These are phyloP conservation scores for Hypsibius dujardini DNA, from an alignment of 1,140 invertebrate species.

Conservation along the genomic window DNA sequence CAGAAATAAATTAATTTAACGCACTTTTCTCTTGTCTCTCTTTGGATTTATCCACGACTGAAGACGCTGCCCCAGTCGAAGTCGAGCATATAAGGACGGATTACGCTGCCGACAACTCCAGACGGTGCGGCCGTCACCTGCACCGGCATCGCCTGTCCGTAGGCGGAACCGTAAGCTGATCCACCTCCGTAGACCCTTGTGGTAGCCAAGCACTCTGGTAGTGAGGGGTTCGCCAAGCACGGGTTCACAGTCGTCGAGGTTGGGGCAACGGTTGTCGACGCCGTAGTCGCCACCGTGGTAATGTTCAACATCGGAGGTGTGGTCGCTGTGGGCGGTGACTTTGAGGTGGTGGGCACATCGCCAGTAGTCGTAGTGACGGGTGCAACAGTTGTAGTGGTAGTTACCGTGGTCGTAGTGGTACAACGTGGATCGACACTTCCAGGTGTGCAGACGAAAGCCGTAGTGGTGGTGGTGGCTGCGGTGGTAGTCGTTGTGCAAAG, in stretches of 20 bases:
- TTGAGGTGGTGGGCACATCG: too few relatives aligned
- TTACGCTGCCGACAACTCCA: not conserved
- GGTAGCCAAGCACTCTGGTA: not conserved
- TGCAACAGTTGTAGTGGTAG: not conserved
- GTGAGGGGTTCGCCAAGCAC: not conserved
- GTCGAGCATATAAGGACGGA: not conserved
- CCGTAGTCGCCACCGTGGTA: too few relatives aligned
- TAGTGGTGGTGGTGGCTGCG: not conserved
- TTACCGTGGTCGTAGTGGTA: not conserved
- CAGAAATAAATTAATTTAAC: too few relatives aligned
- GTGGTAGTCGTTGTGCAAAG: not conserved
- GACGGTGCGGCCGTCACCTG: not conserved
- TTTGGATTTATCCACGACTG: too few relatives aligned
- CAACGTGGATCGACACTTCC: not conserved
- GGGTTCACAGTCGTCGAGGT: too few relatives aligned
- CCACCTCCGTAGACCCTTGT: not conserved
- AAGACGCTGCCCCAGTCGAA: too few relatives aligned
- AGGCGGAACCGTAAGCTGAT: not conserved
- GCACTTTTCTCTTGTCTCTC: too few relatives aligned
- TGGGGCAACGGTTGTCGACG: not conserved
- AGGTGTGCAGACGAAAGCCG: not conserved
- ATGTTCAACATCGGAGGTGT: too few relatives aligned
- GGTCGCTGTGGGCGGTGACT: too few relatives aligned
- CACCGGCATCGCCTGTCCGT: too few relatives aligned
- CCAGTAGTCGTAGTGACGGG: too few relatives aligned